Evolutionary conservation across 2,888 invertebrate species (phyloP), one percentile per base, ranked within the genome.

Genomic region (Dicycla oo): DNA sequence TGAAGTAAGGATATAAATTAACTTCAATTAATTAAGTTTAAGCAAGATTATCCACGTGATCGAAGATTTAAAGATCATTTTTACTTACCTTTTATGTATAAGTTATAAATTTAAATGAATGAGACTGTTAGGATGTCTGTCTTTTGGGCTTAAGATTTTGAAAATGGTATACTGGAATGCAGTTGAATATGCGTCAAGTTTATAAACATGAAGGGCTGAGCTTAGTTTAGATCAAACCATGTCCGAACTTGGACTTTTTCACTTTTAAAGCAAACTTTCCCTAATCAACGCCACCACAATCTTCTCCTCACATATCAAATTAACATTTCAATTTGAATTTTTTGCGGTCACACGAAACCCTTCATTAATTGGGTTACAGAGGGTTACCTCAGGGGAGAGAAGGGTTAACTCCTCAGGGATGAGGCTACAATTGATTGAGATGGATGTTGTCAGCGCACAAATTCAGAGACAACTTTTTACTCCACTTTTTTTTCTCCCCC

Each of bases 281-380:
- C 56, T 34, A 75, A 80, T 85, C 74, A 74, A 78, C 67, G 69
- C 30, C 53, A 61, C 53, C 60, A 56, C 43, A 79, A n/a, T 80
- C 72, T 75, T 81, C 83, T 83, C 83, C 75, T 81, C 81, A 73
- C 81, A 86, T 83, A 92, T 92, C 91, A 90, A 92, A 93, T 94
- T 93, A 93, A 93, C 92, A 94, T 95, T 94, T 93, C 93, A 94
- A 94, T 94, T 94, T 93, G 90, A 90, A 90, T 93, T 94, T 93
- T 94, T 93, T 92, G 92, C 88, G 92, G 92, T 91, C 91, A 92
- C 88, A 88, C 85, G 91, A 89, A 90, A 85, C 93, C 94, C 95
- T 90, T 88, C 88, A 92, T 93, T 95, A 95, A 95, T 95, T 95
- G 94, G 95, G 95, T 95, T 95, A 95, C 87, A 86, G 91, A 91